These are phyloP conservation scores for Apostichopus japonicus DNA, from an alignment of 35 echinoderm and acorn worm genomes.

Conservation along the genomic window DNA sequence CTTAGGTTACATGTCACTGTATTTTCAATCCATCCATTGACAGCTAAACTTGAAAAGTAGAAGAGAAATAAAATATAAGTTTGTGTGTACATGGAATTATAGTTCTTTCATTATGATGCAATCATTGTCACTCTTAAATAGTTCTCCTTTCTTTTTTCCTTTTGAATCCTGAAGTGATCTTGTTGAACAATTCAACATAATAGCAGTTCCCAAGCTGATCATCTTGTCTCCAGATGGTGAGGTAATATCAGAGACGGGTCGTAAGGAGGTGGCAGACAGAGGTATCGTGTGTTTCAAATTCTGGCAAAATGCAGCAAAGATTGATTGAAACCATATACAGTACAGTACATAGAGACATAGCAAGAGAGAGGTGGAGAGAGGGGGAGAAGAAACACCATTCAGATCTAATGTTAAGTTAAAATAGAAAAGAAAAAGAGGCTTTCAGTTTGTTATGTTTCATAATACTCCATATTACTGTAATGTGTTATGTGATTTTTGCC, in stretches of 20 bases:
- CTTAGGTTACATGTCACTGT: too few relatives aligned
- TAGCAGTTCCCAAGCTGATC: conserved; percentile 59
- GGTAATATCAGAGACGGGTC: conserved; percentile 45
- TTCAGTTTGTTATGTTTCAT: too few relatives aligned
- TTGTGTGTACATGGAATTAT: too few relatives aligned
- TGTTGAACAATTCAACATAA: conserved; percentile 43
- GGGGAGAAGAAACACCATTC: too few relatives aligned
- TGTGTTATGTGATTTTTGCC: too few relatives aligned
- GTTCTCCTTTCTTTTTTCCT: not conserved
- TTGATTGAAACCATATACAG: not conserved
- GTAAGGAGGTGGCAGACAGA: conserved; percentile 56
- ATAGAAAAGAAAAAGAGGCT: too few relatives aligned
- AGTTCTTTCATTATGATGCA: too few relatives aligned
- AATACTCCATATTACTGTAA: too few relatives aligned
- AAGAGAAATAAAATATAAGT: too few relatives aligned
- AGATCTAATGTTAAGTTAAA: too few relatives aligned
- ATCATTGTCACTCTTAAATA: not conserved
- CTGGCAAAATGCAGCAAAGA: conserved; percentile 37
- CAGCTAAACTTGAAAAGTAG: too few relatives aligned
- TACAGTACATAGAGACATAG: not conserved
- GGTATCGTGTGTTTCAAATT: conserved; percentile 52
- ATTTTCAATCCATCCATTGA: too few relatives aligned
- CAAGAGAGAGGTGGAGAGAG: not conserved
- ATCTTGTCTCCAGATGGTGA: conserved; percentile 37
- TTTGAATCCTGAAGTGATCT: conserved; percentile 48